Conservation (phyloP, 2,797 vertebrate genomes). For the Caiman crocodilus region DNA sequence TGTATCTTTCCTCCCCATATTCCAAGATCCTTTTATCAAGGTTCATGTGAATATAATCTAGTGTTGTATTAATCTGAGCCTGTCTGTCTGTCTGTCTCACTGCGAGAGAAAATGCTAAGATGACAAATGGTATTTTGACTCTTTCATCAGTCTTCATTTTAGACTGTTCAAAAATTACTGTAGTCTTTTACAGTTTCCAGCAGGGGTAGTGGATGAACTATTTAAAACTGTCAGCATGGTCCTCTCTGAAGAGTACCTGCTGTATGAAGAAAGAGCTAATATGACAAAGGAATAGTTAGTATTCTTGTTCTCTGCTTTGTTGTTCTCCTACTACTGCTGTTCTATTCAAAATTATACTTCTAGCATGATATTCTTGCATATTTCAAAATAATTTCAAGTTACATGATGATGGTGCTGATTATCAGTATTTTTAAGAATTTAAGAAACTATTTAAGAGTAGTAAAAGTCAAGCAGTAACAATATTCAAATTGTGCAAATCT, state of each 20-base stretch:
- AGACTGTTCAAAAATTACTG: not conserved
- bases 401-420: not conserved
- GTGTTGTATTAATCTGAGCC: not conserved
- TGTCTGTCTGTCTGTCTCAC: not conserved
- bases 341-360: not conserved
- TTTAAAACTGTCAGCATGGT: not conserved
- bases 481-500: not conserved
- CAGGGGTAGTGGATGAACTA: not conserved
- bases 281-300: not conserved
- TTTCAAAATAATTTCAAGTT: not conserved
- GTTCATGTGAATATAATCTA: not conserved
- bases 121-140: not conserved
- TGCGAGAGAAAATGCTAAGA: not conserved
- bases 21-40: not conserved
- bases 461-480: not conserved
- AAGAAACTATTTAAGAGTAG: not conserved
- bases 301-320: not conserved
- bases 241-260: not conserved
- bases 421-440: not conserved
- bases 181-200: not conserved
- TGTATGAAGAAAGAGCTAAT: not conserved
- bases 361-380: not conserved
- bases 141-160: not conserved
- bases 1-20: rapidly evolving
- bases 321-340: not conserved